Evolutionary conservation across 2,797 vertebrate genomes (phyloP).

Genomic region (Manis javanica): DNA sequence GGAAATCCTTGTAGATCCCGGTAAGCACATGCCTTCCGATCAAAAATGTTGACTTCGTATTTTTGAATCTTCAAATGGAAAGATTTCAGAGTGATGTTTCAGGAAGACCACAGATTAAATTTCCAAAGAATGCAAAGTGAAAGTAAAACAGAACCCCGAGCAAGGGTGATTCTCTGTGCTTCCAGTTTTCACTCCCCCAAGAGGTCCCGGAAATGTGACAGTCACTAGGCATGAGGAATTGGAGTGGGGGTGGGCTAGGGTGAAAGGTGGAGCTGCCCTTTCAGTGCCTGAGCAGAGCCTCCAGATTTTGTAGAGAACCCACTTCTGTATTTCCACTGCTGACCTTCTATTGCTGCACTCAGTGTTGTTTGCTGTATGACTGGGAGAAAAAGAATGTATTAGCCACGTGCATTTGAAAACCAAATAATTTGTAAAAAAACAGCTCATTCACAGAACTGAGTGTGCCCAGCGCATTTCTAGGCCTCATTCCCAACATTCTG

Average conservation of each 20-base stretch:
- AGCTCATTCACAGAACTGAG: neutral
- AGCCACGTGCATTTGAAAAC: neutral
- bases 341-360: neutral
- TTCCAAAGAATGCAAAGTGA: constrained; percentile 69
- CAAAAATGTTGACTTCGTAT: constrained; percentile 23
- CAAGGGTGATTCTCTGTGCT: neutral
- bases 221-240: neutral
- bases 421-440: neutral
- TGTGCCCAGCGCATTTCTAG: neutral
- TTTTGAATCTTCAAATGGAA: constrained; percentile 42
- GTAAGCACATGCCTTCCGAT: constrained; percentile 11
- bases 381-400: neutral
- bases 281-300: neutral
- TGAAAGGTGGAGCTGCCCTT: neutral
- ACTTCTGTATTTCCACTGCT: neutral
- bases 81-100: neutral
- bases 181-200: neutral
- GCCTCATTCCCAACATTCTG: neutral
- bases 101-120: constrained; percentile 24
- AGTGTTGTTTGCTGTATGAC: neutral
- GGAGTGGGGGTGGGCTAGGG: neutral
- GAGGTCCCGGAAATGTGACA: neutral
- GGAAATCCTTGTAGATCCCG: constrained; percentile 13
- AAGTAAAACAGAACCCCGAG: constrained; percentile 58
- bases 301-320: neutral